These are phyloP conservation scores for Cheilosia pagana DNA, from an alignment of 2,888 invertebrate species.

Conservation along the genomic window DNA sequence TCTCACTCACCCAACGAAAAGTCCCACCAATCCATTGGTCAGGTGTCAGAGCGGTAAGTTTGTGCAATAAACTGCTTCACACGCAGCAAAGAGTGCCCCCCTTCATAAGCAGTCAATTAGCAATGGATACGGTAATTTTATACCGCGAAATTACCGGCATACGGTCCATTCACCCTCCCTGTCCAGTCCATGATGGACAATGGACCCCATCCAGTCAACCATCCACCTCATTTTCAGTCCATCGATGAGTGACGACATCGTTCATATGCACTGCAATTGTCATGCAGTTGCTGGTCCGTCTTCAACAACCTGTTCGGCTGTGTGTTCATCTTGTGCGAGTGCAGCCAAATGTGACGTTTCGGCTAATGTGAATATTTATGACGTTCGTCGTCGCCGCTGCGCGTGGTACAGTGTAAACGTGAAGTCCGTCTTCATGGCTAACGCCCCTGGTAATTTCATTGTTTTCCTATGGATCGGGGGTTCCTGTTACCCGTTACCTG, in stretches of 20 bases:
- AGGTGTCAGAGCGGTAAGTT: conserved; percentile 45
- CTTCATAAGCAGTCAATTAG: conserved; percentile 25
- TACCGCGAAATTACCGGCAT: conserved; percentile 62
- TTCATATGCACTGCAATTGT: conserved; percentile 41
- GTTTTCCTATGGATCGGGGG: conserved; percentile 21
- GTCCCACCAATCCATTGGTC: neutral
- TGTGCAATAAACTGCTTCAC: conserved; percentile 44
- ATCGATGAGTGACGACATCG: conserved; percentile 72
- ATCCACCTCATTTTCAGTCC: conserved; percentile 46
- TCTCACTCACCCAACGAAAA: neutral
- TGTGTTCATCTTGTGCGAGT: conserved; percentile 24
- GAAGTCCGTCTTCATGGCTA: conserved; percentile 60
- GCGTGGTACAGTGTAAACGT: conserved; percentile 66
- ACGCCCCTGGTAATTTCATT: conserved; percentile 61
- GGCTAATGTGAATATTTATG: conserved; percentile 75
- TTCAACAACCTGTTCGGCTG: conserved; percentile 11
- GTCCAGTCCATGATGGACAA: no score
- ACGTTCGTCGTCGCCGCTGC: conserved; percentile 67
- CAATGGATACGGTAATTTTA: conserved; percentile 62
- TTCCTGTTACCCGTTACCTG: neutral
- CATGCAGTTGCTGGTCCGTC: conserved; percentile 14
- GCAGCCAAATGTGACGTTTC: conserved; percentile 73
- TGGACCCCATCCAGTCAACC: conserved; percentile 21
- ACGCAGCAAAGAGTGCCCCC: conserved; percentile 32
- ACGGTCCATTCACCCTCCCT: conserved; percentile 62